phyloP scores from a whole-genome alignment of 2,113 vertebrate species.

The Rhea americana region DNA sequence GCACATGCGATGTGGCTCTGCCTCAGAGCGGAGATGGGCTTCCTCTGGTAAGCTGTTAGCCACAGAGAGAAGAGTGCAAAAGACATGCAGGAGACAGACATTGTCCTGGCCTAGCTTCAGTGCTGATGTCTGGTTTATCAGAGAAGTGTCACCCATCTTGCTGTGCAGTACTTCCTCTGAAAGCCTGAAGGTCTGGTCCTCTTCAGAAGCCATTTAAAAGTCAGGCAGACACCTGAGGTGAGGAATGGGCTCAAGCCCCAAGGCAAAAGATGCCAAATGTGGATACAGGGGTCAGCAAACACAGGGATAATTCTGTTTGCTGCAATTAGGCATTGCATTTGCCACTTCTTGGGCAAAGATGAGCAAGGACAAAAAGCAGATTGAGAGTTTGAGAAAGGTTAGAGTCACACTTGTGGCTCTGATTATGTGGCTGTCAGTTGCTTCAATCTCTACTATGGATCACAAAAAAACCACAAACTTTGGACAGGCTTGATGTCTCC shows the following conservation, averaged over 20 bases:
- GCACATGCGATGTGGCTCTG: neutral
- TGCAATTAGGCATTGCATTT: fast-evolving
- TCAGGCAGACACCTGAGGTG: neutral
- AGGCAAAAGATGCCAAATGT: neutral
- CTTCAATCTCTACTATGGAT: neutral
- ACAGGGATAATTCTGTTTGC: neutral
- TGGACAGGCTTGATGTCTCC: too few relatives aligned
- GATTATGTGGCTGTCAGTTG: neutral
- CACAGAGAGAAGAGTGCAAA: neutral
- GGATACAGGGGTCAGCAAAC: neutral
- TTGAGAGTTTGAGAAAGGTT: neutral
- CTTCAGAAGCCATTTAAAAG: neutral
- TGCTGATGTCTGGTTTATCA: neutral
- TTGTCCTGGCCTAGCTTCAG: neutral
- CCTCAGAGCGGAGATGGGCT: neutral
- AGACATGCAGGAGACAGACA: neutral
- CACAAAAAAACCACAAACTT: neutral
- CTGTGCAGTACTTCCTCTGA: neutral
- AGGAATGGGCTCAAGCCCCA: neutral
- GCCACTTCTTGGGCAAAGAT: neutral
- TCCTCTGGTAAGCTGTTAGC: constrained; percentile 6
- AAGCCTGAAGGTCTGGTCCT: neutral
- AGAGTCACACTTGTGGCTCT: neutral
- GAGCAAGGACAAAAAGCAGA: neutral
- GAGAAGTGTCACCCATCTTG: neutral